Conservation (phyloP, 2,888 invertebrate species). For the Drosophila paranaensis region DNA sequence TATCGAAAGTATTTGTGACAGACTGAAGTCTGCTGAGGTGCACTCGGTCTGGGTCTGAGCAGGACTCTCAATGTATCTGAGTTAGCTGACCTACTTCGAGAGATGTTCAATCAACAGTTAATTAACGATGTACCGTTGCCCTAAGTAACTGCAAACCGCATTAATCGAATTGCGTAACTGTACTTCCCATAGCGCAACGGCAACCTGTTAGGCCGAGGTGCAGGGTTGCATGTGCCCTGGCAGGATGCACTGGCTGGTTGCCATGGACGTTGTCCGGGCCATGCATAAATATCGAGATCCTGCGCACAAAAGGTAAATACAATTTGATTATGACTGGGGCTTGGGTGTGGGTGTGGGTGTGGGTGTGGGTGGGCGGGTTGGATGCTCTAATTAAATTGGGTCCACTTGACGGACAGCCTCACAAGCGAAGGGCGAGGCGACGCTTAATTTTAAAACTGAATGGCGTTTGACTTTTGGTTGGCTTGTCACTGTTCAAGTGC, state of each 20-base stretch:
- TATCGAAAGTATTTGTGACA: no score
- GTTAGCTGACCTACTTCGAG: not conserved
- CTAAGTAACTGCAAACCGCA: not conserved
- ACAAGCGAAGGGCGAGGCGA: not conserved
- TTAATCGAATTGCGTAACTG: slow-evolving; percentile 27
- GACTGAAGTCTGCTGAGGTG: no score
- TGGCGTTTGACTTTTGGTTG: slow-evolving; percentile 58
- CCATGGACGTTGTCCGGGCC: slow-evolving; percentile 47
- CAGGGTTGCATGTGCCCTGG: slow-evolving; percentile 8
- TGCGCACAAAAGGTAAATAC: slow-evolving; percentile 43
- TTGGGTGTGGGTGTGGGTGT: not conserved
- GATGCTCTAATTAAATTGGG: slow-evolving; percentile 22
- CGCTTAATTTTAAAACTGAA: slow-evolving; percentile 29
- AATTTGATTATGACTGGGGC: slow-evolving; percentile 10
- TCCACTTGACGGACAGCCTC: not conserved
- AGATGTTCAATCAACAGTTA: not conserved
- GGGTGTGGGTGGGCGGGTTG: not conserved
- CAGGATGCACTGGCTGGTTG: slow-evolving; percentile 47
- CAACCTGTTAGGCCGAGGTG: slow-evolving; percentile 38
- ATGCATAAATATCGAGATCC: slow-evolving; percentile 37
- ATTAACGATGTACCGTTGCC: not conserved
- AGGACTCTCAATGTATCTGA: not conserved
- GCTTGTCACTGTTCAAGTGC: slow-evolving; percentile 56
- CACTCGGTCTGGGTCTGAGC: no score
- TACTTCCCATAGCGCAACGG: slow-evolving; percentile 10